Conservation (phyloP, 2,113 vertebrate species). For the Scartelaos histophorus region DNA sequence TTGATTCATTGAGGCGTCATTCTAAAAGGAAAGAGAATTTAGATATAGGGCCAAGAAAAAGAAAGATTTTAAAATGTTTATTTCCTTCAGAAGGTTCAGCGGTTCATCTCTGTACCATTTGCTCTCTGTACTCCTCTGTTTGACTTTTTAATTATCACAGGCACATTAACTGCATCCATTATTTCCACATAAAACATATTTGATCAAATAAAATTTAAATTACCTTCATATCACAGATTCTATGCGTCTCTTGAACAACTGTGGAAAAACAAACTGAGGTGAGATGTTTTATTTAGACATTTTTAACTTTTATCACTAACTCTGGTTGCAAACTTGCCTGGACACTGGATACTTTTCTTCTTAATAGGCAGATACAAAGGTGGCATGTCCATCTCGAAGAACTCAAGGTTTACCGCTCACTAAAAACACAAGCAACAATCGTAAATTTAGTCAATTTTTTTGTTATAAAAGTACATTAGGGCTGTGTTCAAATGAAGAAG, state of each 20-base stretch:
- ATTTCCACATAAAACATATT: background rate
- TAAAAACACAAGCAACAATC: background rate
- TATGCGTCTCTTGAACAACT: constrained; percentile 53
- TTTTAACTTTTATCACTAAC: background rate
- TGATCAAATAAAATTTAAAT: background rate
- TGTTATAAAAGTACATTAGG: too few relatives aligned
- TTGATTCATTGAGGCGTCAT: constrained; percentile 61
- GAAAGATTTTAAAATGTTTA: background rate
- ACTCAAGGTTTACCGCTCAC: background rate
- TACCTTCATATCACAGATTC: constrained; percentile 30
- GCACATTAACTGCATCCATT: too few relatives aligned
- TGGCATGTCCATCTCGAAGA: constrained; percentile 59
- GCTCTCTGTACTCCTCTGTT: too few relatives aligned
- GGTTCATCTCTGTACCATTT: too few relatives aligned
- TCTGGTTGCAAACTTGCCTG: constrained; percentile 6
- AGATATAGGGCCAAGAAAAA: background rate
- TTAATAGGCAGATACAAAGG: constrained; percentile 67
- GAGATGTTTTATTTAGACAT: background rate
- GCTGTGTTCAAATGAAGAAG: too few relatives aligned
- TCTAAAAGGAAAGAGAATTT: constrained; percentile 44
- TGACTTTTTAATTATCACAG: too few relatives aligned
- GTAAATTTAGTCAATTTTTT: too few relatives aligned
- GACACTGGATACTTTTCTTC: constrained; percentile 68
- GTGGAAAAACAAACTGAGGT: background rate
- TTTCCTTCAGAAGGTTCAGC: background rate